A percentile compares a stretch with the other conserved stretches of the same genome.
These are phyloP conservation scores for Phymanthus crucifer DNA, from an alignment of 92 coral and sea anemone genomes.

Conservation along the genomic window DNA sequence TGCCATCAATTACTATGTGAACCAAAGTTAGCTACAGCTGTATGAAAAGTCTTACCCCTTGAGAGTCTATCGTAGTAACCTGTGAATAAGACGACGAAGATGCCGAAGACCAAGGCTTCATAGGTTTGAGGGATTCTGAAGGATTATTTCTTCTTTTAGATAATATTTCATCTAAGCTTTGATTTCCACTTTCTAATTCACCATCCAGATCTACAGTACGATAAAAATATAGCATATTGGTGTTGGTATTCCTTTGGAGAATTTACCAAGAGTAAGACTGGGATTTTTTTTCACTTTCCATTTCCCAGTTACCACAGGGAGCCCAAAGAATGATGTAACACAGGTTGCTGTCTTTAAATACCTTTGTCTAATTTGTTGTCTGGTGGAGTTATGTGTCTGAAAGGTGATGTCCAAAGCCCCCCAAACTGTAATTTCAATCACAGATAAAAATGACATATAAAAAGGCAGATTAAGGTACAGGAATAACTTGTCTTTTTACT, in stretches of 20 bases:
- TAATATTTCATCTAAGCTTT: constrained; percentile 81
- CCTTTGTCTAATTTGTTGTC: constrained; percentile 55
- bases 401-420: constrained; percentile 52
- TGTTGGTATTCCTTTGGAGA: background rate
- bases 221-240: background rate
- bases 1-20: background rate
- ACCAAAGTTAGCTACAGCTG: background rate
- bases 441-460: too few relatives aligned
- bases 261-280: background rate
- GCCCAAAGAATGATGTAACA: background rate
- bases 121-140: constrained; percentile 2
- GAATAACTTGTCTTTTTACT: too few relatives aligned
- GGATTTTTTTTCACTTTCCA: background rate
- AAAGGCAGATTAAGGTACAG: too few relatives aligned
- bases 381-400: constrained; percentile 35
- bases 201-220: constrained; percentile 77
- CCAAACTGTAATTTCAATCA: constrained; percentile 43
- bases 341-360: background rate
- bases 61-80: constrained; percentile 65
- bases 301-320: background rate
- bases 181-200: constrained; percentile 73
- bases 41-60: constrained; percentile 67
- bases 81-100: constrained; percentile 76
- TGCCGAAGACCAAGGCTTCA: constrained; percentile 40
- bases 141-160: constrained; percentile 38